Base-by-base conservation (phyloP, 2,888 invertebrate species). In the Dermolepida albohirtum region DNA sequence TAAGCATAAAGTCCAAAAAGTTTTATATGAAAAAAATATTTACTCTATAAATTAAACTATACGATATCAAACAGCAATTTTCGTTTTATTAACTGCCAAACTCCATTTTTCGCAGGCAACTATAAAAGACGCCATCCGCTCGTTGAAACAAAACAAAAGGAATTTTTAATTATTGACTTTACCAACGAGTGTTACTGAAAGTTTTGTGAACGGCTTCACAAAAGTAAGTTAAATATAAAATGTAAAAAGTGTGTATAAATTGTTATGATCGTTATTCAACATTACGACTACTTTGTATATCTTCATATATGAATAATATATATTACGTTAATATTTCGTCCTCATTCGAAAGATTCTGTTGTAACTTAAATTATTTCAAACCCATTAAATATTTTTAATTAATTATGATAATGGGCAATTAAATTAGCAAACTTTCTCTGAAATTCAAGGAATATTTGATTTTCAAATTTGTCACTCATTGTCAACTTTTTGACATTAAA, bases 71-170 rank as follows among this genome's bases (percentile, higher is more conserved):
- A 54, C 54, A 40, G 16, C 41, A 40, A 40, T 17, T 54, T 59
- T 44, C 59, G 47, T 62, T 62, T 62, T 62, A 62, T 62, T 62
- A 49, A 62, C 59, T 62, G 59, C 59, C 59, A 62, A 29, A 62
- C 34, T 62, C 12, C 59, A 59, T 62, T 62, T 62, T 62, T 62
- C 47, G 47, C 59, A 47, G 16, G 47, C 16, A 12, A 34, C 34
- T 39, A 34, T 62, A 62, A 62, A 59, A 34, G 17, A 62, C n/a
- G 29, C 17, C 40, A 17, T 29, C 39, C 39, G 14, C 16, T 39
- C 11, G 11, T 54, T 14, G 54, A 54, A 54, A 54, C 40, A 8
- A 17, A 10, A 16, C 54, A 16, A 40, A 54, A 16, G 1, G 17
- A 14, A 54, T 54, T 54, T 39, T 54, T 54, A 54, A 17, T 39